Evolutionary conservation across 2,797 vertebrate genomes (phyloP), one percentile per base, ranked within the genome.

Genomic region (Distichodus sexfasciatus): DNA sequence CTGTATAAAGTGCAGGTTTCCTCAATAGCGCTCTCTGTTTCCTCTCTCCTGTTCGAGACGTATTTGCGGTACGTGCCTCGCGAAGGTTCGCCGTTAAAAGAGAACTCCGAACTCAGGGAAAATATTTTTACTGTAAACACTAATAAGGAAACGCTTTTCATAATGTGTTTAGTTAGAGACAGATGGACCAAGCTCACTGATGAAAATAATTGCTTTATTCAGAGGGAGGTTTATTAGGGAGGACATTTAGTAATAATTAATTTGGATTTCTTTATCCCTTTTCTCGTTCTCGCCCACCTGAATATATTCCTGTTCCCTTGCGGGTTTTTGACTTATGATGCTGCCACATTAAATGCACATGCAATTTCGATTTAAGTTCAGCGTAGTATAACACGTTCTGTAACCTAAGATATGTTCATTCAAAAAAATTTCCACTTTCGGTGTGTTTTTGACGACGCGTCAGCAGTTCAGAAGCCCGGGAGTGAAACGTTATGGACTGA

Each of bases 1-100:
- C 89, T 86, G 85, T 82, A 78, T 69, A 59, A 86, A 81, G 83
- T 87, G 83, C 86, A 90, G 86, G 84, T 89, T 89, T 89, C 81
- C 86, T 90, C 88, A 91, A 85, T 88, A 87, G 86, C 79, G 67
- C 77, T 81, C 86, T 91, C 85, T 87, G 87, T 91, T 91, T 91
- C 82, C 86, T 89, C 85, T 81, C 53, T 75, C 87, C 85, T 85
- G 69, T 83, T 80, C 77, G 79, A 88, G 82, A 87, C 87, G 87
- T 87, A 86, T 90, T 86, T 90, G 87, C 72, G 79, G 87, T 85
- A 74, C 68, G 60, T 81, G 33, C 81, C 81, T 84, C 88, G 73
- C 86, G 84, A 79, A 85, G 84, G 79, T 86, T 82, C 80, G 81
- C 80, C 81, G 84, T 87, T 90, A 88, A 88, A 84, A 68, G 78